Conservation (phyloP, 2,888 invertebrate genomes). For the Coelinius sp. region DNA sequence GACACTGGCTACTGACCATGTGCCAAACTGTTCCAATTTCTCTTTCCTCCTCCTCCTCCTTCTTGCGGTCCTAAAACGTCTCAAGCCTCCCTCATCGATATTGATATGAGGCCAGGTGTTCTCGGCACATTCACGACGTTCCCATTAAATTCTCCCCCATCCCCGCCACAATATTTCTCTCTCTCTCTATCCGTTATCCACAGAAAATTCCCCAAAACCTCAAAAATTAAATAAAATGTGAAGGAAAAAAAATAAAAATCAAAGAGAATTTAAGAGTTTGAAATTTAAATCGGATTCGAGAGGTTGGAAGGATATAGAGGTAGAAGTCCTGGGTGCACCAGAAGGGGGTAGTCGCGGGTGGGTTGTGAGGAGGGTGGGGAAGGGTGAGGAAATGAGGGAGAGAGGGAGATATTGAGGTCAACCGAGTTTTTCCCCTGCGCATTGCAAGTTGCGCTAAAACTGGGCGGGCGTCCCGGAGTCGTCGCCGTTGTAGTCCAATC, state of each 20-base stretch:
- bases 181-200: neutral
- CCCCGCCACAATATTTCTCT: neutral
- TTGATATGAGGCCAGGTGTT: constrained; percentile 35
- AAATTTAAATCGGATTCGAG: constrained; percentile 26
- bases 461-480: constrained; percentile 40
- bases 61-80: neutral
- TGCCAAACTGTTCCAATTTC: constrained; percentile 36
- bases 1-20: constrained; percentile 15
- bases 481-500: constrained; percentile 57
- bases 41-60: neutral
- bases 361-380: constrained; percentile 44
- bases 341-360: constrained; percentile 45
- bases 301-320: constrained; percentile 26
- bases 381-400: constrained; percentile 7
- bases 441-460: constrained; percentile 53
- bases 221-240: constrained; percentile 12
- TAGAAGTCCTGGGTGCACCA: constrained; percentile 30
- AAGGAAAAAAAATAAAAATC: neutral
- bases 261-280: neutral
- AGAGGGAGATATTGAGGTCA: constrained; percentile 63
- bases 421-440: constrained; percentile 68
- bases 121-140: constrained; percentile 22
- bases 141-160: neutral
- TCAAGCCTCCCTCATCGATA: constrained; percentile 33
- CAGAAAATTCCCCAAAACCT: constrained; percentile 10